Evolutionary conservation across 2,888 invertebrate species (phyloP).

Genomic region (Encarsia formosa): DNA sequence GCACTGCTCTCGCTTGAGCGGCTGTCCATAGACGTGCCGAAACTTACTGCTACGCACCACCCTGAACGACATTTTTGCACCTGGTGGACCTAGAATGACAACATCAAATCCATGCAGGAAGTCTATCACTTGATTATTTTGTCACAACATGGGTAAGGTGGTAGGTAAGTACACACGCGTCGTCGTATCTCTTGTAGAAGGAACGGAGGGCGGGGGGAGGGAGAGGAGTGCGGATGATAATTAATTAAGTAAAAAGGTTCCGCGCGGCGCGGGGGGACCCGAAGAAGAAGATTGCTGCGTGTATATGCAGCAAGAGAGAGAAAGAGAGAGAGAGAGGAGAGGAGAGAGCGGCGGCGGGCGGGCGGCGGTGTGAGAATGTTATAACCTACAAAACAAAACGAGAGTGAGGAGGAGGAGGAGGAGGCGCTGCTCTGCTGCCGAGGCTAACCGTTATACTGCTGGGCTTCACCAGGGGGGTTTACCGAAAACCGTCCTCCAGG

Average conservation of each 20-base stretch:
- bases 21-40: conserved; percentile 91
- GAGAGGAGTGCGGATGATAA: background rate
- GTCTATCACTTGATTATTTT: background rate
- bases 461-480: too few relatives aligned
- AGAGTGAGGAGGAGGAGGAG: background rate
- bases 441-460: too few relatives aligned
- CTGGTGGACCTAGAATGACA: conserved; percentile 25
- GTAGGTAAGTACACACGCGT: background rate
- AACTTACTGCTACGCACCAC: conserved; percentile 97
- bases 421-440: background rate
- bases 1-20: conserved; percentile 91
- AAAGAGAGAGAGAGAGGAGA: conserved; percentile 8
- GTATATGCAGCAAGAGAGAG: background rate
- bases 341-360: background rate
- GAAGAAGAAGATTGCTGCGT: background rate
- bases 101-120: conserved; percentile 17
- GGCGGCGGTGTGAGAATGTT: conserved; percentile 24
- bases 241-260: background rate
- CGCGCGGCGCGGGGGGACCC: background rate
- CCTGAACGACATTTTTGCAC: conserved; percentile 79
- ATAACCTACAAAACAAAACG: conserved; percentile 32
- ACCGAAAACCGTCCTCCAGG: too few relatives aligned
- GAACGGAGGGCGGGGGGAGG: background rate
- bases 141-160: background rate
- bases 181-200: background rate